Conservation (phyloP, 2,113 vertebrate genomes). For the Vidua macroura region DNA sequence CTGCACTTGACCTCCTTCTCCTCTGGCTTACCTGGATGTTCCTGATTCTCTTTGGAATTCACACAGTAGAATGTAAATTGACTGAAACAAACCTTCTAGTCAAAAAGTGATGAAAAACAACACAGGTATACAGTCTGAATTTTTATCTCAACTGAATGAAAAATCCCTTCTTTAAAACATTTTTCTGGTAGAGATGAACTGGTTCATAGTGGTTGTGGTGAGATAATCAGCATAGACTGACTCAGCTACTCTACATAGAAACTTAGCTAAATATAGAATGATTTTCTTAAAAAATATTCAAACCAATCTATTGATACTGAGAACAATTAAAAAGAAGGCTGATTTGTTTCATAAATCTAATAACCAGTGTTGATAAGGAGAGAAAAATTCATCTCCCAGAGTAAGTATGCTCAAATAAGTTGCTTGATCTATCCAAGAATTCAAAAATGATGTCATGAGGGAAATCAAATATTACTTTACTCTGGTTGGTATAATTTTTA, state of each 20-base stretch:
- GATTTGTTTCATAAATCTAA: neutral
- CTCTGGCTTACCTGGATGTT: neutral
- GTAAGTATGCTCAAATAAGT: neutral
- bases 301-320: neutral
- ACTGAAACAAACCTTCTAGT: neutral
- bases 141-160: neutral
- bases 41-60: neutral
- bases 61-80: neutral
- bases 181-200: neutral
- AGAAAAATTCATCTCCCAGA: neutral
- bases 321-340: neutral
- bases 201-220: neutral
- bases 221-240: neutral
- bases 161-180: neutral
- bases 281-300: neutral
- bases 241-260: neutral
- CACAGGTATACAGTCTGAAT: fast-evolving
- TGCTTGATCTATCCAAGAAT: neutral
- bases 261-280: neutral
- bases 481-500: neutral
- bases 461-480: neutral
- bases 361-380: neutral
- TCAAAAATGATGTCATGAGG: neutral
- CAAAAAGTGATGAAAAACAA: neutral
- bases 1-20: neutral